Conservation (phyloP, 1,140 invertebrate species). For the Ladona fulva region DNA sequence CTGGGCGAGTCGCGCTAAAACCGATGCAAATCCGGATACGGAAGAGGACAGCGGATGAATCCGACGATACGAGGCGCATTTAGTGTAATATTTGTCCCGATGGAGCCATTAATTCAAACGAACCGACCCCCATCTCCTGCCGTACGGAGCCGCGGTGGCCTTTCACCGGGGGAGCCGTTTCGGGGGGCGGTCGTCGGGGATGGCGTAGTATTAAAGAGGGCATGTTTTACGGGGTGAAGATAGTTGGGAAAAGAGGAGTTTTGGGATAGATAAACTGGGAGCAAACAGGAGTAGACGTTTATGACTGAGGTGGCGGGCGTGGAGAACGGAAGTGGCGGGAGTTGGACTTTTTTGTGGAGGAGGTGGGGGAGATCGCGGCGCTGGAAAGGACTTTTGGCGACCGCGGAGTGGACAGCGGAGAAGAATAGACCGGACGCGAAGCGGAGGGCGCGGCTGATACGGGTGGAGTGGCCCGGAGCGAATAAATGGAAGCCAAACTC, state of each 20-base stretch:
- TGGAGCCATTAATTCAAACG: not conserved
- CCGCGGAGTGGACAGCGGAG: not conserved
- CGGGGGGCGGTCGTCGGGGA: too few species aligned
- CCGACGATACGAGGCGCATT: not conserved
- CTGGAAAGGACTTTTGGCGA: not conserved
- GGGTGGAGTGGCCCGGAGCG: not conserved
- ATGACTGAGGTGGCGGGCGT: not conserved
- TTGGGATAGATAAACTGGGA: not conserved
- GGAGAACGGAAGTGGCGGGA: not conserved
- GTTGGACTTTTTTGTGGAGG: not conserved
- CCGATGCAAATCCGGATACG: not conserved
- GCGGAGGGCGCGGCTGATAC: not conserved
- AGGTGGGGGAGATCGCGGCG: not conserved
- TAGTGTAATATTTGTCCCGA: conserved; percentile 4
- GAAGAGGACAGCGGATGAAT: not conserved
- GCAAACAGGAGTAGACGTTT: not conserved
- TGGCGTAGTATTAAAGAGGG: not conserved
- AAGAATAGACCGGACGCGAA: not conserved
- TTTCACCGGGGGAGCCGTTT: not conserved
- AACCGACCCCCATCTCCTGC: not conserved
- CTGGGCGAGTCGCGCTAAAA: not conserved
- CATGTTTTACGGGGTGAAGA: not conserved
- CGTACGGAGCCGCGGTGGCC: not conserved
- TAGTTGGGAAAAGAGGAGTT: not conserved
- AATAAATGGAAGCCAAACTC: not conserved